Percentiles rank a stretch among this genome's conserved stretches.
Conservation (phyloP, 2,113 vertebrate genomes). For the Sitta europaea region DNA sequence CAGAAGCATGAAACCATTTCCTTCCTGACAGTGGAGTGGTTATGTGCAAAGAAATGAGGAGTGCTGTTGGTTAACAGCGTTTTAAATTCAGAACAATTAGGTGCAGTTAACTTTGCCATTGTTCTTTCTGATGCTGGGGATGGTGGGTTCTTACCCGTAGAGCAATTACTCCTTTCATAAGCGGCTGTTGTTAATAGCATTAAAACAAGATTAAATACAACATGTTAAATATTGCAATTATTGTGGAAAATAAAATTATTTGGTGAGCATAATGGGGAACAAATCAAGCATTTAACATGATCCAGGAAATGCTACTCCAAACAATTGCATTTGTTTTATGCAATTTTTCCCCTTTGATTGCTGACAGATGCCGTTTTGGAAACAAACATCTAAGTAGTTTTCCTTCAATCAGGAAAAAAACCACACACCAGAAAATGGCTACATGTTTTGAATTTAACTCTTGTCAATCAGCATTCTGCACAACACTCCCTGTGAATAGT, state of each 20-base stretch:
- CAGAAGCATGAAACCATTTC: constrained; percentile 55
- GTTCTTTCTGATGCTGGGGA: constrained; percentile 63
- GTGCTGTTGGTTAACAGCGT: constrained; percentile 51
- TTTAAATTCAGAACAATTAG: constrained; percentile 72
- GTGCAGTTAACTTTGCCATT: constrained; percentile 70
- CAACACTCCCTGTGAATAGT: constrained; percentile 56
- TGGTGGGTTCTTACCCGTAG: constrained; percentile 47
- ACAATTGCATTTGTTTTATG: constrained; percentile 88
- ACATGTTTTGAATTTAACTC: constrained; percentile 81
- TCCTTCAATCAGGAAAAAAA: constrained; percentile 75
- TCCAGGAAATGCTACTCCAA: constrained; percentile 85
- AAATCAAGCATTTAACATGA: constrained; percentile 85
- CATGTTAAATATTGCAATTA: constrained; percentile 83
- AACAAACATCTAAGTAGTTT: constrained; percentile 83
- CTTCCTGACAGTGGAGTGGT: constrained; percentile 29
- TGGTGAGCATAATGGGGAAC: constrained; percentile 83
- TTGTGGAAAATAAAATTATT: constrained; percentile 86
- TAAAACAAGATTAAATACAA: constrained; percentile 82
- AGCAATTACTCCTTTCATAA: constrained; percentile 72
- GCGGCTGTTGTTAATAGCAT: constrained; percentile 77
- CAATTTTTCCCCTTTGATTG: constrained; percentile 83
- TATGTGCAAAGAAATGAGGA: constrained; percentile 58
- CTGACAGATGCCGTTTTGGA: constrained; percentile 90
- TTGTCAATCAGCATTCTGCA: constrained; percentile 74
- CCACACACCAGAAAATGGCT: constrained; percentile 71